phyloP scores from a whole-genome alignment of 2,113 vertebrate species.

The Ictalurus punctatus region DNA sequence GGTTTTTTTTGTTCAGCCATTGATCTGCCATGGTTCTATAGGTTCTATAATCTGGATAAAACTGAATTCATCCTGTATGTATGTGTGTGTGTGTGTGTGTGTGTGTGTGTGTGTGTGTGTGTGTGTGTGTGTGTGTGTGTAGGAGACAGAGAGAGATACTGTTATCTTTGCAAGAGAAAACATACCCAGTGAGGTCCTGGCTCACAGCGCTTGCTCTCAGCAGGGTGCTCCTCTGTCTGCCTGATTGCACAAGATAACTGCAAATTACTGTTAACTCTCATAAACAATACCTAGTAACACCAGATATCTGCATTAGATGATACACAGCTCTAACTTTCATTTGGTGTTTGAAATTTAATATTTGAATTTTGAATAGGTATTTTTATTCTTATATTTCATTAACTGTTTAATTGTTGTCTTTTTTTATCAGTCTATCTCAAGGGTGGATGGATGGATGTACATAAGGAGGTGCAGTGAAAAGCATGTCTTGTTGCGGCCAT shows the following conservation, averaged over 20 bases:
- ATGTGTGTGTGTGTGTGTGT: neutral
- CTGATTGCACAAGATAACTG: slow-evolving; percentile 43
- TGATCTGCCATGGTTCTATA: slow-evolving; percentile 6
- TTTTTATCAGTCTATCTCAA: neutral
- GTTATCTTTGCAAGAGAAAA: slow-evolving; percentile 47
- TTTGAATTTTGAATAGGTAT: neutral
- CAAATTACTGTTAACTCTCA: slow-evolving; percentile 44
- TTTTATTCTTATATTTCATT: neutral
- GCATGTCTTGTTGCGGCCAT: neutral
- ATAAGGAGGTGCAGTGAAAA: neutral
- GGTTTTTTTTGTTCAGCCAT: neutral
- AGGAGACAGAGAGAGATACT: slow-evolving; percentile 15
- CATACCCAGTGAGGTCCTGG: slow-evolving; percentile 38
- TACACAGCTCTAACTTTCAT: neutral
- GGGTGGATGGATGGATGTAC: no score
- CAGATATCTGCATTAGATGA: slow-evolving; percentile 6
- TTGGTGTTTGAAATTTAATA: neutral
- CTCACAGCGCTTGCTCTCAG: slow-evolving; percentile 52
- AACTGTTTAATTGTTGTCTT: neutral
- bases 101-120: neutral
- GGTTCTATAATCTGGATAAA: slow-evolving; percentile 8
- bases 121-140: slow-evolving; percentile 8
- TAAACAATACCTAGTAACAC: slow-evolving; percentile 37
- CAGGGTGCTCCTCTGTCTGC: slow-evolving; percentile 39
- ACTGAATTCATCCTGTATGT: neutral